Base-by-base conservation (phyloP, 1,140 invertebrate genomes). In the Idris sp. region DNA sequence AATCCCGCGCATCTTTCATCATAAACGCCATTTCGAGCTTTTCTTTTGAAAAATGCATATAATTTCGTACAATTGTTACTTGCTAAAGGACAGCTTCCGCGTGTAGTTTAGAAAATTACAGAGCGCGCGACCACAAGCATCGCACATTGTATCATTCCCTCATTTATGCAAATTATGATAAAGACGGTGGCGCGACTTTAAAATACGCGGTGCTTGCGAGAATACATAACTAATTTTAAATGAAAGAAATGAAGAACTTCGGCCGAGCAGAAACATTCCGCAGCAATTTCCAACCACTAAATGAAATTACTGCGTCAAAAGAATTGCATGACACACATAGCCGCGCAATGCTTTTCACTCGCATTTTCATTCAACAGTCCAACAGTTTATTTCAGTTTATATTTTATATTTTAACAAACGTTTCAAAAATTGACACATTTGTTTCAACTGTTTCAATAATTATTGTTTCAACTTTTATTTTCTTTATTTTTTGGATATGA, bases 31-130 rank as follows among this genome's bases (percentile, higher is more conserved):
- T 53, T 54, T 69, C 54, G 54, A 54, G 48, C 40, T 18, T 46
- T 36, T n/a, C 48, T 61, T 69, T 69, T 69, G 36, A 68, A 51
- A 68, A 9, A 7, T 35, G 28, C 28, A 9, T 19, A 38, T 46
- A n/a, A n/a, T 51, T 36, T 58, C 25, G 46, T 68, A 69, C 65
- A 69, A 69, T 69, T 69, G 65, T 54, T 69, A 69, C 65, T 69
- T 25, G 54, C 54, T 46, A 43, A 51, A 43, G 46, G 30, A 43
- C 46, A 49, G 30, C 18, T 2, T 14, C 1, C 13, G 35, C 14
- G 48, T 9, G n/a, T n/a, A 54, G 51, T 19, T 56, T 67, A 67
- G 62, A 67, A 67, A 58, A 67, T 67, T 58, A 44, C 15, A 25
- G 26, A 35, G 49, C 13, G 33, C 58, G 16, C 35, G 10, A 7